Conservation (phyloP, 2,113 vertebrate species). For the Aepyceros melampus region DNA sequence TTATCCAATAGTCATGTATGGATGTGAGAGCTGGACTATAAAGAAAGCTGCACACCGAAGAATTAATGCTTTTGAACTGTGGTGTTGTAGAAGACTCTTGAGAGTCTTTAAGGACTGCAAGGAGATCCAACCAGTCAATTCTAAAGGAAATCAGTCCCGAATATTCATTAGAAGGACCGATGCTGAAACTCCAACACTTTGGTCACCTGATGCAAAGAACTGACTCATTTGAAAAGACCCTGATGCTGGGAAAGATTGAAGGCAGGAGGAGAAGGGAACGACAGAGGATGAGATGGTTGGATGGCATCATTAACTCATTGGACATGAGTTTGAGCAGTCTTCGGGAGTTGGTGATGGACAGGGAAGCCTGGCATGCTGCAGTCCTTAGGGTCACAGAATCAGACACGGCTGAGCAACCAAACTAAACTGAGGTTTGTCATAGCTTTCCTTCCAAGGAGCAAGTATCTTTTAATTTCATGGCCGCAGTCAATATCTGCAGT, state of each 20-base stretch:
- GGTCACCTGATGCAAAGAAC: background rate
- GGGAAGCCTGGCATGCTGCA: background rate
- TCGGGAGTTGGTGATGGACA: background rate
- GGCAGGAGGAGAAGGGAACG: background rate
- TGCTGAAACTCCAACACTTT: background rate
- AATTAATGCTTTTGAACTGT: background rate
- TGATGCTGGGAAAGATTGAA: background rate
- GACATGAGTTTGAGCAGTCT: background rate
- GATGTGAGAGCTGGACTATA: background rate
- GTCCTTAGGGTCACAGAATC: background rate
- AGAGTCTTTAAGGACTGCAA: background rate
- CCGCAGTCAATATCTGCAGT: background rate
- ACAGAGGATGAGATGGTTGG: background rate
- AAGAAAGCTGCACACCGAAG: background rate
- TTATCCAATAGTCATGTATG: background rate
- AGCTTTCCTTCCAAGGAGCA: background rate
- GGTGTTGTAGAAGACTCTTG: background rate
- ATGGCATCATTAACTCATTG: background rate
- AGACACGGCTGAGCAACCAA: fast-evolving
- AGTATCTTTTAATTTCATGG: background rate
- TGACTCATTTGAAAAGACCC: background rate
- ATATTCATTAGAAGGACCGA: background rate
- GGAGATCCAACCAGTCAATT: background rate
- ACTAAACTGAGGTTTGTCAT: background rate
- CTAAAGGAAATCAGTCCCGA: background rate